Evolutionary conservation across 2,797 vertebrate species (phyloP).

Genomic region (Myotis vivesi): DNA sequence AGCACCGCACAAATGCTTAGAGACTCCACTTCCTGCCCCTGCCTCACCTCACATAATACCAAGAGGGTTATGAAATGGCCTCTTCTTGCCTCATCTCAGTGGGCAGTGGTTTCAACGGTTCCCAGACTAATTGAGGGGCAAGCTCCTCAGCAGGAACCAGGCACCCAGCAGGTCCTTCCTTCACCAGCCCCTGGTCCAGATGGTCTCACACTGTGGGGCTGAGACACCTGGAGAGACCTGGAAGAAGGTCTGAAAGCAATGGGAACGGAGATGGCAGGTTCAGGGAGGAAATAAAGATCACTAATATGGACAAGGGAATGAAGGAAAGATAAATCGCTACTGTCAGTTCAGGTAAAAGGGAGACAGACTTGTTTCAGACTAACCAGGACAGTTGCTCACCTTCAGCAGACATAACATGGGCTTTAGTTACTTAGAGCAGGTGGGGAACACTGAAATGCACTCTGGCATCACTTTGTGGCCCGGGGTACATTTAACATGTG

Average conservation of each 20-base stretch:
- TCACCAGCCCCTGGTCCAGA: not conserved
- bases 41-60: not conserved
- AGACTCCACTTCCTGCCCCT: not conserved
- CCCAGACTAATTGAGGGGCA: not conserved
- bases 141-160: not conserved
- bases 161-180: not conserved
- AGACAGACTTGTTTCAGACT: no score
- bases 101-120: not conserved
- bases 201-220: not conserved
- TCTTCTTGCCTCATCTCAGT: slow-evolving; percentile 13
- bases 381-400: not conserved
- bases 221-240: not conserved
- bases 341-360: no score
- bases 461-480: not conserved
- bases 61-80: not conserved
- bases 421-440: not conserved
- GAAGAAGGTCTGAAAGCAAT: not conserved
- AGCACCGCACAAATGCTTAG: not conserved
- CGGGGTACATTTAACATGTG: not conserved
- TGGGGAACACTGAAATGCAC: not conserved
- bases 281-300: not conserved
- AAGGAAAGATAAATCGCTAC: not conserved
- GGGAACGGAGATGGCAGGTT: not conserved
- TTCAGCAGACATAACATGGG: not conserved
- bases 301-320: not conserved